A percentile compares a stretch with the other conserved stretches of the same genome.
Evolutionary conservation across 2,113 vertebrate genomes (phyloP).

Genomic region (Menura novaehollandiae): DNA sequence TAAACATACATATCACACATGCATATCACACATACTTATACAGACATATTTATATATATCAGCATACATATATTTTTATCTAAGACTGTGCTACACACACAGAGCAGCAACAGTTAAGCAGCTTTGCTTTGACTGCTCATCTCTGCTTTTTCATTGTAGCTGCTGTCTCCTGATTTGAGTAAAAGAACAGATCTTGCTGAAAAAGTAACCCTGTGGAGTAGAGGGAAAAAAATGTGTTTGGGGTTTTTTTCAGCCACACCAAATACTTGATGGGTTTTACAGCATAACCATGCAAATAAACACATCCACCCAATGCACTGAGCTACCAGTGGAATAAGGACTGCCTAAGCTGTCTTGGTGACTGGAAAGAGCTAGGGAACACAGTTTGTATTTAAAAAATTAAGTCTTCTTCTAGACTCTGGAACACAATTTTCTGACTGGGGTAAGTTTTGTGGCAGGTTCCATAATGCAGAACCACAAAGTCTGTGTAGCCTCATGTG

Average conservation of each 20-base stretch:
- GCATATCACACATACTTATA: not conserved
- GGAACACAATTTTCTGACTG: not conserved
- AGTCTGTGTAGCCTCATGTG: accelerated
- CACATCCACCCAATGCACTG: not conserved
- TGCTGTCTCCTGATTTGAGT: not conserved
- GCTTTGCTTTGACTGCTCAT: not conserved
- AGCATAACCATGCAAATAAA: not conserved
- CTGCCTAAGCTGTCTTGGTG: not conserved
- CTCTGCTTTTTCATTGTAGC: not conserved
- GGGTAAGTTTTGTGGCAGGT: not conserved
- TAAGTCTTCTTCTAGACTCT: not conserved
- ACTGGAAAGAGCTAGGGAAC: not conserved
- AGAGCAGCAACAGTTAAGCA: not conserved
- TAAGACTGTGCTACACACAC: not conserved
- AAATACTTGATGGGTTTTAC: not conserved
- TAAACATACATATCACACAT: not conserved
- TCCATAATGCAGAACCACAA: not conserved
- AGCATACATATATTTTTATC: not conserved
- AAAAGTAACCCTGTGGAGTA: not conserved
- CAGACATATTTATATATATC: not conserved
- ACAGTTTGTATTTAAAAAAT: not conserved
- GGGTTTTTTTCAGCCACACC: not conserved
- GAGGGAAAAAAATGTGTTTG: not conserved
- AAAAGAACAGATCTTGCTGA: not conserved
- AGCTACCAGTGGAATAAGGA: not conserved